Evolutionary conservation across 2,888 invertebrate genomes (phyloP), one percentile per base, ranked within the genome.

Genomic region (Drosophila buzzatii): DNA sequence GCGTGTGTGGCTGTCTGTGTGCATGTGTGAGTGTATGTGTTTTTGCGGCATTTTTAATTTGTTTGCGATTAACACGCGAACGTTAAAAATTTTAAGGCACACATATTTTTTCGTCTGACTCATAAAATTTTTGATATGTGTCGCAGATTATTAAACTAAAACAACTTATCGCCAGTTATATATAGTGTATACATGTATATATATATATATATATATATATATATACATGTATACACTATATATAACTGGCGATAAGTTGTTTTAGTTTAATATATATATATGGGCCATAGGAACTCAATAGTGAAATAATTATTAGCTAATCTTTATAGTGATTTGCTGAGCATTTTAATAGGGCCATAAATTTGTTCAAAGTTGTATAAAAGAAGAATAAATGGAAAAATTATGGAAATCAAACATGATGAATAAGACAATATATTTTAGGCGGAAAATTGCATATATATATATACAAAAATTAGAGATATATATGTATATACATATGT

Each of bases 51-150:
- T 56, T 73, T 90, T 89, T 81, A 88, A 86, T 86, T 86, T 89
- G 88, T 88, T 90, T 73, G 81, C 77, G 74, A 88, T 88, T 85
- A 85, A 83, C 90, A 88, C 77, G 86, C 86, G 58, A 86, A 58
- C 69, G 65, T 73, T 69, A 67, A 74, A 41, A 61, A 58, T 79
- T 79, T 64, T 61, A 66, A 68, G 57, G 66, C 73, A 75, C 73
- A 62, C 35, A 52, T 23, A 27, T 39, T 59, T 47, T 49, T 41
- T 65, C 55, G 47, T 47, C 44, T 59, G 70, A 79, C 35, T 79
- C 79, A 63, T 47, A 55, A 23, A 59, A 59, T 31, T 59, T 18
- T 41, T 64, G 51, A 65, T 66, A 45, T 44, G 51, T 60, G 20
- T 77, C 58, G 53, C 55, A 39, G 49, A 63, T 65, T 60, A 64